A percentile compares a stretch with the other conserved stretches of the same genome.
phyloP scores from a whole-genome alignment of 1,140 invertebrate genomes.

The Papilio polytes region DNA sequence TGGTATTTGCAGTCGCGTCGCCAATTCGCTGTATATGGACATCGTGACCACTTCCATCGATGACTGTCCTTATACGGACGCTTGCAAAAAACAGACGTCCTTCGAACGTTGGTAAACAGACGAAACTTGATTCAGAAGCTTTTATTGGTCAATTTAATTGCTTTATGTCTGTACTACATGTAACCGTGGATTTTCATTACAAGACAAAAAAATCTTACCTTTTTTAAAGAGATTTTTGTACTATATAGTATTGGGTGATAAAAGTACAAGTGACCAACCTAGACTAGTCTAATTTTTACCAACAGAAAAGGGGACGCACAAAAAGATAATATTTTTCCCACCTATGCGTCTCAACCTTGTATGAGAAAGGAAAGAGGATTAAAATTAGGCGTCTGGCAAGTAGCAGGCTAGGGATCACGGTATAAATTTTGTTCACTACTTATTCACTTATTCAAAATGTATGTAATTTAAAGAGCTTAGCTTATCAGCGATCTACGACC shows the following conservation, averaged over 20 bases:
- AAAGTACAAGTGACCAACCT: too few species aligned
- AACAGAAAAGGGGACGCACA: too few species aligned
- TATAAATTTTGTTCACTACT: too few species aligned
- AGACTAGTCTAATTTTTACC: too few species aligned
- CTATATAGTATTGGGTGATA: too few species aligned
- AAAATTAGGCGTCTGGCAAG: too few species aligned
- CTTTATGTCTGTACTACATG: not conserved
- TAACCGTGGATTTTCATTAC: not conserved
- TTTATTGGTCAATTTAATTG: constrained; percentile 16
- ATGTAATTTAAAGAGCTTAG: constrained; percentile 21
- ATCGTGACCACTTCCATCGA: not conserved
- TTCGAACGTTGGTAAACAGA: constrained; percentile 15
- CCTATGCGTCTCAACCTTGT: too few species aligned
- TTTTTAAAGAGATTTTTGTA: not conserved
- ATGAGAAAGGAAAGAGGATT: too few species aligned
- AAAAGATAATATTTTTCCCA: too few species aligned
- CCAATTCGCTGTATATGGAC: not conserved
- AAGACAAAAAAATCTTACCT: not conserved
- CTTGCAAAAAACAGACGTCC: constrained; percentile 23
- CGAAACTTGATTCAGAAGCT: not conserved
- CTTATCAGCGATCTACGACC: not conserved
- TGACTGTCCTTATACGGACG: not conserved
- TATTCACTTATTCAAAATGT: not conserved
- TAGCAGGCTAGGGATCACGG: too few species aligned
- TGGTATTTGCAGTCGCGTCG: not conserved